These are phyloP conservation scores for Eudyptes chrysolophus DNA, from an alignment of 2,113 vertebrate species.

Conservation along the genomic window DNA sequence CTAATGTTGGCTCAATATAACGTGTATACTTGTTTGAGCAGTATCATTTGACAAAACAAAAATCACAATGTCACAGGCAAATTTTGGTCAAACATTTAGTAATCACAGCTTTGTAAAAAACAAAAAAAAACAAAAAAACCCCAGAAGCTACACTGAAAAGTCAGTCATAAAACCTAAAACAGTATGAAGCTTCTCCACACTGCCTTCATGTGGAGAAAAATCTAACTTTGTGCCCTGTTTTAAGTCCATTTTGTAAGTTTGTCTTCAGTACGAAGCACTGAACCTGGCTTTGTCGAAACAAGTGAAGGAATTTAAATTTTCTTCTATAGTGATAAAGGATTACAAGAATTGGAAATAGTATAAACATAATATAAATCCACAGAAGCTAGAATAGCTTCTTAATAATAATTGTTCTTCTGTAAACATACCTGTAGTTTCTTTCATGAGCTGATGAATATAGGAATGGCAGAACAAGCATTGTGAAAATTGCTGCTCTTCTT, in stretches of 20 bases:
- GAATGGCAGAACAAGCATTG: background rate
- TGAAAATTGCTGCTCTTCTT: background rate
- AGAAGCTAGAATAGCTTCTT: background rate
- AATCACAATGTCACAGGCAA: background rate
- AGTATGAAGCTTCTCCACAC: background rate
- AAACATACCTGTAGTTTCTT: background rate
- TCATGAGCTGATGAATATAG: background rate
- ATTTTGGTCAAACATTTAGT: background rate
- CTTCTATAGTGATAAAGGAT: background rate
- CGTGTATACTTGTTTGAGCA: background rate
- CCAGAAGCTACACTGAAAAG: background rate
- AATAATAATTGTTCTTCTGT: background rate
- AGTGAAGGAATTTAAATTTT: background rate
- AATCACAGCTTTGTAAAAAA: rapidly evolving
- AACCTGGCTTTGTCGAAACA: background rate
- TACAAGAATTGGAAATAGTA: background rate
- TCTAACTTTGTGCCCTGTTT: background rate
- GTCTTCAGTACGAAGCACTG: background rate
- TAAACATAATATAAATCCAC: background rate
- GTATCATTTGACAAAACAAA: background rate
- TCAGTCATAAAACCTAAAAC: background rate
- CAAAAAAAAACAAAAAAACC: too few species aligned
- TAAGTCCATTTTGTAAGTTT: background rate
- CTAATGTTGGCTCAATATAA: background rate
- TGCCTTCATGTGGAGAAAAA: constrained; percentile 53